A percentile compares a stretch with the other conserved stretches of the same genome.
Conservation (phyloP, 1,140 invertebrate species). For the Orius insidiosus region DNA sequence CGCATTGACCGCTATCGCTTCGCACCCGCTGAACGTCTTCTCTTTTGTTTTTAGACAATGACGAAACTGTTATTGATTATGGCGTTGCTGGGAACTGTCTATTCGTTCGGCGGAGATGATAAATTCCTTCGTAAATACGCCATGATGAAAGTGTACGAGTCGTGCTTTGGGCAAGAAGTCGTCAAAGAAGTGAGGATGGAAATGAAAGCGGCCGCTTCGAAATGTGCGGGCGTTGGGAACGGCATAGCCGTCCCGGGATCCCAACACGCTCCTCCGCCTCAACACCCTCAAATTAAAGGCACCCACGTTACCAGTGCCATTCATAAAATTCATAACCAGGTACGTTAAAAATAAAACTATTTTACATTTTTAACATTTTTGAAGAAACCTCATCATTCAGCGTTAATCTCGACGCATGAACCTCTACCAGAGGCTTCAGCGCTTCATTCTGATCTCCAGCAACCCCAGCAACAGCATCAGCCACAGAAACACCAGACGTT, state of each 20-base stretch:
- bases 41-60: too few species aligned
- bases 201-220: conserved; percentile 41
- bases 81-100: too few species aligned
- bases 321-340: not conserved
- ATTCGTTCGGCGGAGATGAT: too few species aligned
- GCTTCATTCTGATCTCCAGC: too few species aligned
- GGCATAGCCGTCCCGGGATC: conserved; percentile 7
- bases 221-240: conserved; percentile 32
- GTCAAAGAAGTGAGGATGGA: conserved; percentile 44
- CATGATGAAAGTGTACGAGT: conserved; percentile 52
- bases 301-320: not conserved
- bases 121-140: conserved; percentile 46
- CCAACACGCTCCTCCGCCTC: conserved; percentile 4
- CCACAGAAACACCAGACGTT: conserved; percentile 20
- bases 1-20: too few species aligned
- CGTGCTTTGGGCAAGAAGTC: conserved; percentile 42
- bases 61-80: too few species aligned
- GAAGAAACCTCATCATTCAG: too few species aligned
- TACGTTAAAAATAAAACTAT: not conserved
- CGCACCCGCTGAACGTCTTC: too few species aligned
- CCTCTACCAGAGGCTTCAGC: too few species aligned
- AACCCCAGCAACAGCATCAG: not conserved
- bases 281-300: not conserved
- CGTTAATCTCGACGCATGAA: too few species aligned
- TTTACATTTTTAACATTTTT: too few species aligned